Evolutionary conservation across 2,888 invertebrate species (phyloP), one percentile per base, ranked within the genome.

Genomic region (Spodoptera exigua): DNA sequence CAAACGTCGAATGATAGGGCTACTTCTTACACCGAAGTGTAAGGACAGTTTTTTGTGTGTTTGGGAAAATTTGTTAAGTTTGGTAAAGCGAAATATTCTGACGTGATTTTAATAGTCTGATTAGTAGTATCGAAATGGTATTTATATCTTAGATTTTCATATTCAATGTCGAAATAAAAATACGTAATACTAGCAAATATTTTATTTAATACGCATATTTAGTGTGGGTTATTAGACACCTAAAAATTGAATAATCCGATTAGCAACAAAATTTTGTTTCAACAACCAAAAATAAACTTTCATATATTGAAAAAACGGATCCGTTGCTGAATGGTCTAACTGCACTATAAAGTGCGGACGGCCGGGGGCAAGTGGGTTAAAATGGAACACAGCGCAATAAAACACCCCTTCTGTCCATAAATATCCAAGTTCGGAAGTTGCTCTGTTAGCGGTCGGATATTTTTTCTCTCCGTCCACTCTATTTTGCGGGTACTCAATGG

Each of bases 381-480:
- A 93, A 89, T 89, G 89, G 90, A 87, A 87, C 89, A 89, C 79
- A 76, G 84, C 73, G 89, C 90, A 84, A 93, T 93, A 93, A 93
- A 93, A 86, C 91, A 93, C 88, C 93, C 93, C 92, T 90, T 88
- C 88, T 90, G 88, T 88, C 91, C 92, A 93, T 94, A 94, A 93
- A 93, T 93, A 93, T 92, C 90, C 88, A 71, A 74, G 88, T 92
- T 92, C 91, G 92, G 93, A 93, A 93, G 90, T 91, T 86, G 90
- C 85, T 90, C 92, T 89, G 93, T 93, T 93, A 91, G 93, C 89
- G 93, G 93, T 92, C 88, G 90, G 89, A 87, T 88, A 85, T 74
- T 90, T 89, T 89, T 83, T 88, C 70, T 83, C 81, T 86, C 84
- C 77, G 84, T 85, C 87, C 87, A 85, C 85, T 89, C 90, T 90